Evolutionary conservation across 2,797 vertebrate species (phyloP), one percentile per base, ranked within the genome.

Genomic region (Crotalus adamanteus): DNA sequence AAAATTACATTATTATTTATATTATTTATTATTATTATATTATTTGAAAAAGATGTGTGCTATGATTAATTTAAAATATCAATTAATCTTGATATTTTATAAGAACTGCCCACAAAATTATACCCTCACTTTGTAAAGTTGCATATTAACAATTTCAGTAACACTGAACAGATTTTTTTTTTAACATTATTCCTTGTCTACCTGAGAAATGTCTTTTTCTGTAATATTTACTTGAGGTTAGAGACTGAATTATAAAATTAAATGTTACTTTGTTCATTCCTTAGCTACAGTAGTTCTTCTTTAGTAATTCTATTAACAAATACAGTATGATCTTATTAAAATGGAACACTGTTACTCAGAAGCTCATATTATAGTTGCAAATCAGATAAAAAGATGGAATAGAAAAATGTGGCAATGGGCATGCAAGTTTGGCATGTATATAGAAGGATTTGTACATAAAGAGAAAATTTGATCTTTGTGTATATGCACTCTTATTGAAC

Each of bases 321-420:
- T 95, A 89, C 88, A 94, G 90, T 0, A 0, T 94, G 94, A 94
- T 88, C 93, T 96, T 95, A 95, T 95, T 95, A 88, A 93, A 95
- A 94, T 91, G 92, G 90, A 96, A 96, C 93, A 78, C 93, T 92
- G 4, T 96, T 96, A 94, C 87, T 90, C 87, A 92, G 90, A 86
- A 69, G 31, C 93, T 94, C 25, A 0, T 95, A 93, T 91, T 88
- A 94, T 91, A 95, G 61, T 92, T 59, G 65, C 20, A 91, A 87
- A 89, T 92, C 0, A 0, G 57, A 89, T 53, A 37, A 86, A 47
- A 12, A 78, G 25, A 89, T 92, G 25, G 18, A 9, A 6, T 91
- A 42, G n/a, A 90, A 93, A 14, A 16, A 51, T 0, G 0, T 88
- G 60, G 22, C 22, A 78, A 13, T 31, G 31, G 42, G 1, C 92